Conservation (phyloP, 92 coral and sea anemone genomes). For the Parazoanthus atlanticus region DNA sequence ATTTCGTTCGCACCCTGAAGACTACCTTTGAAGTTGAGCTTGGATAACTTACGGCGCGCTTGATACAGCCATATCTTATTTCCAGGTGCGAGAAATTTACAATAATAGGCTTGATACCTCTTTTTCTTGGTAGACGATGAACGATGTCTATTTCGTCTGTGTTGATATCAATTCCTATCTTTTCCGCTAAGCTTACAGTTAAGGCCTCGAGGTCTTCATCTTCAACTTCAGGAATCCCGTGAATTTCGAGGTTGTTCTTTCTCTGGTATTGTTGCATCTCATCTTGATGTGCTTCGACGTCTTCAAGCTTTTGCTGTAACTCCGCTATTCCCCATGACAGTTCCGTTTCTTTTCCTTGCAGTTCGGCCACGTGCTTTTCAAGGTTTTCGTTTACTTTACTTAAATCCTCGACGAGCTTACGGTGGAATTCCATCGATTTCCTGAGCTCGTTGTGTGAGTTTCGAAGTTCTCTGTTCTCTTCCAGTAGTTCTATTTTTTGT, state of each 20-base stretch:
- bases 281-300: neutral
- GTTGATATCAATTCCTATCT: neutral
- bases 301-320: neutral
- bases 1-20: neutral
- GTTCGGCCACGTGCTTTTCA: no score
- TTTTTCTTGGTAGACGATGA: slow-evolving; percentile 11
- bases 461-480: no score
- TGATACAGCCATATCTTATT: slow-evolving; percentile 11
- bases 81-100: neutral
- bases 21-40: neutral
- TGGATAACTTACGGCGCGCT: slow-evolving; percentile 15
- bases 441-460: no score
- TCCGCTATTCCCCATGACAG: neutral
- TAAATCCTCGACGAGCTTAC: no score
- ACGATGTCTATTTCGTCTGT: neutral
- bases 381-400: no score
- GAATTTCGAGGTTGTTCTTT: neutral
- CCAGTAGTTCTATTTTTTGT: slow-evolving; percentile 12
- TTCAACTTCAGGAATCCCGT: slow-evolving; percentile 1
- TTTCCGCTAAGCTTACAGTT: neutral
- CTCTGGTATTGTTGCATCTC: slow-evolving; percentile 6
- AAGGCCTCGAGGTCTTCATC: neutral
- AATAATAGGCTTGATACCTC: neutral
- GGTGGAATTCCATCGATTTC: no score
- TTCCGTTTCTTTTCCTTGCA: neutral